Base-by-base conservation (phyloP, 2,113 vertebrate genomes). In the Ophthalmolycus amberensis region DNA sequence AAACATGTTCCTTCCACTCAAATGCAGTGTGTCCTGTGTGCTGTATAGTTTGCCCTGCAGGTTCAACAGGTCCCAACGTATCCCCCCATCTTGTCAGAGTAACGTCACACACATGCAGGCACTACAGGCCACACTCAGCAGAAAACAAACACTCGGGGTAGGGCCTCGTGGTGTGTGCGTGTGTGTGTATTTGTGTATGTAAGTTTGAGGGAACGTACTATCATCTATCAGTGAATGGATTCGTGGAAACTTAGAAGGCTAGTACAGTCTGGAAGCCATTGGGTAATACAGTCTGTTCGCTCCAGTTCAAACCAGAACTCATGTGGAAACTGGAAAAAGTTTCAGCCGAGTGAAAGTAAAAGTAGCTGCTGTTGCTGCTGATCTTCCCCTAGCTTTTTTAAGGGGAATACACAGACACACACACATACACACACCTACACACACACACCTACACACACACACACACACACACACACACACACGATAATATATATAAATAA, bases 1-100 rank as follows among this genome's bases (percentile, higher is more conserved):
- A 74, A 85, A 75, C 80, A 42, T 8, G 32, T 89, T 69, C 20
- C 74, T 75, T 77, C 50, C 29, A 48, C n/a, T 71, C 44, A 16
- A 59, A 29, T 27, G 18, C 58, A 58, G 52, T 79, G 77, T 77
- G 67, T 81, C 64, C 52, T 86, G 62, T 65, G 54, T 29, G 22
- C 56, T 80, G 29, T 59, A 32, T 70, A 71, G 37, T 80, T 82
- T 83, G 54, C 76, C 71, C 46, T 74, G 72, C 58, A 80, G 72
- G 74, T 79, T 48, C 32, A 83, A 88, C 91, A 90, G 88, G 93
- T 85, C 71, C 69, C 63, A 78, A 40, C 92, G 6, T 63, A 90
- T 84, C 60, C 75, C 77, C 9, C 46, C 50, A 56, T 46, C 46
- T 72, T 76, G 60, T 82, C 80, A 85, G 75, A 25, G 20, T 83